phyloP scores from a whole-genome alignment of 2,797 vertebrate species.

The Cheirogaleus major region DNA sequence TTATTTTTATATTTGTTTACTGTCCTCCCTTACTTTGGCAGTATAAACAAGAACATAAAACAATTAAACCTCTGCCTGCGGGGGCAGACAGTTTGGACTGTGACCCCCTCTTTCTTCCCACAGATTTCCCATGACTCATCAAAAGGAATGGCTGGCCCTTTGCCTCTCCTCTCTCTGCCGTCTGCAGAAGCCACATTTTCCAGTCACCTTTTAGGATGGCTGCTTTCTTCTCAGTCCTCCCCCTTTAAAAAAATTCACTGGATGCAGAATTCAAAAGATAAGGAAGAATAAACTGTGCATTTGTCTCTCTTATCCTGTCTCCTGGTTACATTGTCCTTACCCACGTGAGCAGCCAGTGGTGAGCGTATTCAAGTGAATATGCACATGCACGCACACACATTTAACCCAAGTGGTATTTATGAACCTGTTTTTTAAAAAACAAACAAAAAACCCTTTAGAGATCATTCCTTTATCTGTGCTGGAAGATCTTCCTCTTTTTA shows the following conservation, averaged over 20 bases:
- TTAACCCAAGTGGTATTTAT: neutral
- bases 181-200: neutral
- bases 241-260: neutral
- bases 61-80: neutral
- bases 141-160: neutral
- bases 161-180: neutral
- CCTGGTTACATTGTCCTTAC: neutral
- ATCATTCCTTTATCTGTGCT: neutral
- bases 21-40: neutral
- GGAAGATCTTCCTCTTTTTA: neutral
- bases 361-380: neutral
- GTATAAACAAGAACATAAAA: neutral
- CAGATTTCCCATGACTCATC: neutral
- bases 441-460: neutral
- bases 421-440: neutral
- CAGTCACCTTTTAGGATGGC: neutral
- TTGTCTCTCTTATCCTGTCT: neutral
- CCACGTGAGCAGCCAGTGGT: neutral
- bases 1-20: constrained; percentile 13
- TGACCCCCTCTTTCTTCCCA: neutral
- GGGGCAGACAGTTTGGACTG: neutral
- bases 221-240: neutral
- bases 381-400: neutral
- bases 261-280: neutral
- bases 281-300: no score